Evolutionary conservation across 1,140 invertebrate genomes (phyloP).

Genomic region (Melanaphis sacchari): DNA sequence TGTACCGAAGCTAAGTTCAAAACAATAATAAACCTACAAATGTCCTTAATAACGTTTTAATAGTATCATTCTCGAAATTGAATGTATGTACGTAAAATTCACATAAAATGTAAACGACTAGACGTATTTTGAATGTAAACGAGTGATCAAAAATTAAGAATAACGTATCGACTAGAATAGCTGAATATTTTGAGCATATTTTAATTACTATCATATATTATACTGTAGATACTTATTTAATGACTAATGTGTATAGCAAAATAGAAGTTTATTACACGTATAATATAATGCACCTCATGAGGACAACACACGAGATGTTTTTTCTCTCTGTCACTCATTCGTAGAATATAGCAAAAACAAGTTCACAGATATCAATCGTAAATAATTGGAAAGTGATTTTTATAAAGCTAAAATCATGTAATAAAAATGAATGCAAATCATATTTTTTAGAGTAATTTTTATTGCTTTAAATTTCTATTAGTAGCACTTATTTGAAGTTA

Average conservation of each 20-base stretch:
- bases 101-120: background rate
- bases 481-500: background rate
- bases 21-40: background rate
- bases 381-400: conserved; percentile 6
- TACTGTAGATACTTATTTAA: background rate
- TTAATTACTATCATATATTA: background rate
- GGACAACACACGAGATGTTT: background rate
- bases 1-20: background rate
- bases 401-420: background rate
- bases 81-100: background rate
- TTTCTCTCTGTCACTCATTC: background rate
- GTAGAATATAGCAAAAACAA: background rate
- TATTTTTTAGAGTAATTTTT: background rate
- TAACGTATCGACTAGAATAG: background rate
- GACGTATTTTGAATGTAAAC: background rate
- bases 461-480: background rate
- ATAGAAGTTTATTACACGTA: background rate
- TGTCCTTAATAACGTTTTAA: background rate
- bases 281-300: background rate
- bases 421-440: background rate
- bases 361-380: background rate
- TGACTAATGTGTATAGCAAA: background rate
- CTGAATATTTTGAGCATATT: background rate
- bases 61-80: background rate
- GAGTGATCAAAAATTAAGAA: background rate